Percentiles rank a stretch among this genome's conserved stretches.
Conservation (phyloP, 1,140 invertebrate genomes). For the Bradynema listronoti region DNA sequence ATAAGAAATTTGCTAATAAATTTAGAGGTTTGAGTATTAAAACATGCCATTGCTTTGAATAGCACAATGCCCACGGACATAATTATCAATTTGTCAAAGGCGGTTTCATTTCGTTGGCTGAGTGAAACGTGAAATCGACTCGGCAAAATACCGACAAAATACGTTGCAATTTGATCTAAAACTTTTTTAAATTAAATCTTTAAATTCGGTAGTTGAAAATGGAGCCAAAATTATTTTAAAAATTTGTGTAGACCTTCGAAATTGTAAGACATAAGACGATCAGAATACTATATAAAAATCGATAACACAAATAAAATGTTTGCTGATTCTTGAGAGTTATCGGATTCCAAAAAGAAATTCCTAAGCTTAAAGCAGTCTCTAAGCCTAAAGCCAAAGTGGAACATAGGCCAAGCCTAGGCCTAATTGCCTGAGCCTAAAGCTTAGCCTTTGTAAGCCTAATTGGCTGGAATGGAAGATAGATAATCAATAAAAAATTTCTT, state of each 20-base stretch:
- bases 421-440: no score
- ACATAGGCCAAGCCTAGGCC: no score
- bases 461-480: not conserved
- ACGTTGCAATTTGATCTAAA: conserved; percentile 49
- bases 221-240: conserved; percentile 19
- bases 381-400: no score
- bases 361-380: no score
- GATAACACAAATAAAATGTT: conserved; percentile 16
- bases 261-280: conserved; percentile 5
- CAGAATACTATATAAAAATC: conserved; percentile 10
- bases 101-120: conserved; percentile 28
- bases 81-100: conserved; percentile 31
- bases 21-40: conserved; percentile 2
- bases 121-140: conserved; percentile 42
- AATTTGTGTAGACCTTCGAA: not conserved
- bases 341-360: conserved; percentile 6
- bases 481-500: conserved; percentile 17
- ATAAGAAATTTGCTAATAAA: not conserved
- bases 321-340: not conserved
- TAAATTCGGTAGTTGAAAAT: not conserved
- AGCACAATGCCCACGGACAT: conserved; percentile 35
- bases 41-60: conserved; percentile 36
- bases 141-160: conserved; percentile 44
- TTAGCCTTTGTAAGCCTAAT: not conserved
- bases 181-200: no score